Evolutionary conservation across 2,888 invertebrate species (phyloP), one percentile per base, ranked within the genome.

Genomic region (Masnerella sp.): DNA sequence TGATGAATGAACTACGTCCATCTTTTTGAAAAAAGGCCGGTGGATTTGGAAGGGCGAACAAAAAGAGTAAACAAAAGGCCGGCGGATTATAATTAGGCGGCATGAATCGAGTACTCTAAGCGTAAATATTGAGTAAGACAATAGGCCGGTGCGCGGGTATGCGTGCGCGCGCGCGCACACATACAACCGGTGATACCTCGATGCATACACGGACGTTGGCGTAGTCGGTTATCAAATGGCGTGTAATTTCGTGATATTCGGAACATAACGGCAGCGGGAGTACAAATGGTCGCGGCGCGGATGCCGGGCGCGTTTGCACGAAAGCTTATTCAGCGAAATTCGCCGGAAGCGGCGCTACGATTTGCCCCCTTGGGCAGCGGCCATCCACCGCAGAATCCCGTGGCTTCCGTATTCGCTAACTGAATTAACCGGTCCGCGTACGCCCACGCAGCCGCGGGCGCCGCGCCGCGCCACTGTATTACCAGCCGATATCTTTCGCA

Each of bases 401-500:
- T 78, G 67, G 77, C 73, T 78, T 77, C 74, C 74, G 76, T 79
- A 80, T 80, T 69, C 74, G 51, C 80, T 80, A 82, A 81, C 80
- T 76, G 78, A 81, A 82, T 82, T 80, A 82, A 80, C 82, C 78
- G 79, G 78, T 79, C 77, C 72, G 68, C 71, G 74, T 76, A 49
- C 28, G 56, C 61, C 54, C 65, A 70, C 78, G 74, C 68, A 54
- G 67, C 80, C 77, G 76, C 77, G 71, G 73, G 70, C 75, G 71
- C 77, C 47, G 70, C 75, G 71, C 77, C 47, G 32, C 28, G 42
- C 51, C 49, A 79, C 80, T 84, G 82, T 82, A 84, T 83, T 83
- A 83, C 82, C 42, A 47, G 15, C 78, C 78, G 79, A 81, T 82
- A 82, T 81, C 82, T 81, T 82, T 74, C 78, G 79, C 81, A 83